Evolutionary conservation across 2,113 vertebrate species (phyloP).

Genomic region (Chrysochloris asiatica): DNA sequence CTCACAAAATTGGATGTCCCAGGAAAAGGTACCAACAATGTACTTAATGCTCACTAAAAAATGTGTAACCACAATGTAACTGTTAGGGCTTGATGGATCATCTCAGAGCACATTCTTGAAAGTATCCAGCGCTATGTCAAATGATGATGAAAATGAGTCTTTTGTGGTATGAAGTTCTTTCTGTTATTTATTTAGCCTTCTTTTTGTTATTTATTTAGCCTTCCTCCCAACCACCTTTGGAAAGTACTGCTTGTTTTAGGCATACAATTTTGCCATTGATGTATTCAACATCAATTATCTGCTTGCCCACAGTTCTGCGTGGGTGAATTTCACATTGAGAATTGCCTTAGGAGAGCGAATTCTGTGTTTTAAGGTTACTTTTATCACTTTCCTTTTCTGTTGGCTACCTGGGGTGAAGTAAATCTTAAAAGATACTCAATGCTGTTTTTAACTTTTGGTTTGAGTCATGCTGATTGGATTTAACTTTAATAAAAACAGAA

Average conservation of each 20-base stretch:
- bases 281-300: constrained; percentile 78
- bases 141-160: constrained; percentile 61
- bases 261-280: constrained; percentile 69
- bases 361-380: constrained; percentile 73
- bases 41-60: neutral
- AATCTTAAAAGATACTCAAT: constrained; percentile 36
- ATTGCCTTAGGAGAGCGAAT: constrained; percentile 75
- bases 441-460: constrained; percentile 53
- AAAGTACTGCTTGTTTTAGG: constrained; percentile 71
- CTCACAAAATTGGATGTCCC: neutral
- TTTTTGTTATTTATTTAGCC: constrained; percentile 26
- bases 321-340: constrained; percentile 77
- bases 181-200: no score
- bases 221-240: constrained; percentile 27
- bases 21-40: neutral
- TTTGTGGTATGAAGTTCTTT: constrained; percentile 61
- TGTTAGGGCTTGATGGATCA: neutral
- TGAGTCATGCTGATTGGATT: constrained; percentile 43
- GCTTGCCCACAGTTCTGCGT: constrained; percentile 66
- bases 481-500: constrained; percentile 48
- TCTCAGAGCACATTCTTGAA: constrained; percentile 1
- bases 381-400: constrained; percentile 42
- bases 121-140: constrained; percentile 28
- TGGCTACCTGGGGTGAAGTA: constrained; percentile 40
- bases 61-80: neutral